Evolutionary conservation across 53 echinoderm and acorn worm genomes (phyloP), one percentile per base, ranked within the genome.

Genomic region (Stichopus horrens): DNA sequence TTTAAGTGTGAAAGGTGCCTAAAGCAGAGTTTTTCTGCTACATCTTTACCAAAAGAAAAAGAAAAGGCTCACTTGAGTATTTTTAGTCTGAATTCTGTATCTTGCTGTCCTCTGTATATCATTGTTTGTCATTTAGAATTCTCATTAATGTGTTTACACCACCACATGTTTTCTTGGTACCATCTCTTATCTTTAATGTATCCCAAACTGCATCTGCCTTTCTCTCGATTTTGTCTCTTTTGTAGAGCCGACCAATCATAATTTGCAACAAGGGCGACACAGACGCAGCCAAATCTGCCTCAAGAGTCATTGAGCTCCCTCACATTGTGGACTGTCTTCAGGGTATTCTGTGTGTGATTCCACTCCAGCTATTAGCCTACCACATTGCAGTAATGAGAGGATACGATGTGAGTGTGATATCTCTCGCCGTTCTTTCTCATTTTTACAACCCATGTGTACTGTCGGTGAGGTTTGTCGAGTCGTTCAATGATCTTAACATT

Each of bases 311-410:
- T 13, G 92, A 91, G 76, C 73, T 97, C 10, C 97, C 98, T 0
- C 90, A 83, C 76, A 93, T 92, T 54, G 94, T 94, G 9, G 98
- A 97, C 74, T 97, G 98, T 67, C 91, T 97, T 7, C 89, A 94
- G 37, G 98, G 98, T 9, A 97, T 97, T 54, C 92, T 97, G 0
- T 91, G 92, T 74, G 98, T 97, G 54, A 97, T 97, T 68, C 98
- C 98, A 5, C 90, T 97, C 4, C 97, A 97, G 75, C 93, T 97
- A 5, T 90, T 97, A 66, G 98, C 98, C 84, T 97, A 96, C 91
- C 98, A 97, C 67, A 95, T 94, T 52, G 98, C 98, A 58, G 98
- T 97, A 53, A 94, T 97, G 51, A 88, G 98, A 54, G 95, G 94
- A 84, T 97, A 92, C 90, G 95, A 97, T 90, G 98, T 97, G 86